Percentiles rank a stretch among this genome's conserved stretches.
These are phyloP conservation scores for Meriones unguiculatus DNA, from an alignment of 2,113 vertebrate species.

Conservation along the genomic window DNA sequence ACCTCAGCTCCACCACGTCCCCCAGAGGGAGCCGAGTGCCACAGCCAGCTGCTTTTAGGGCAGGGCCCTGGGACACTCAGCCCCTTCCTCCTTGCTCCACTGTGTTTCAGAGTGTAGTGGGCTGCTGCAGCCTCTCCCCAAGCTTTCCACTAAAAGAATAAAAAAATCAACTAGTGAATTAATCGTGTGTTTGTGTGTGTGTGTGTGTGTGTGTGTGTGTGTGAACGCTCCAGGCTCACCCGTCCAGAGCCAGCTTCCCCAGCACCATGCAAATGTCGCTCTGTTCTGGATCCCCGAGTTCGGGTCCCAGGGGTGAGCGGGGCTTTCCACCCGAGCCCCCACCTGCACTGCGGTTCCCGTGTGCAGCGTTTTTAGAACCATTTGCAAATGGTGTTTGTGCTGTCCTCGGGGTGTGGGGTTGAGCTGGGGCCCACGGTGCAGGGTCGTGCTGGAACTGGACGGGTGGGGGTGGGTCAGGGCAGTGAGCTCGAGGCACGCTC, in stretches of 20 bases:
- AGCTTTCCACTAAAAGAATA: background rate
- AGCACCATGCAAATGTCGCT: slow-evolving; percentile 9
- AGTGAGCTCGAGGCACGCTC: background rate
- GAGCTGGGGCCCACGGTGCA: fast-evolving
- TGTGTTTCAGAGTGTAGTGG: background rate
- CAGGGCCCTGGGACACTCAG: background rate
- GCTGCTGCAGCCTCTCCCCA: background rate
- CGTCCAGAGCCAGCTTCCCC: background rate
- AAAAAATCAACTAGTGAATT: background rate
- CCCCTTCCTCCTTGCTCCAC: too few species aligned
- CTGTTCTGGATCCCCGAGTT: background rate
- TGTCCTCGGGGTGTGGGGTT: background rate
- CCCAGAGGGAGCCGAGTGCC: background rate
- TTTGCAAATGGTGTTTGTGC: slow-evolving; percentile 72
- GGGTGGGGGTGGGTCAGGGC: background rate
- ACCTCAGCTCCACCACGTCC: background rate
- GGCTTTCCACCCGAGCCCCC: slow-evolving; percentile 51
- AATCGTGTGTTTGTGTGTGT: background rate
- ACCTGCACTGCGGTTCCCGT: slow-evolving; percentile 67
- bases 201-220: background rate
- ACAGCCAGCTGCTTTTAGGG: background rate
- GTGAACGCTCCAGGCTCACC: background rate
- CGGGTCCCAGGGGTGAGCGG: background rate
- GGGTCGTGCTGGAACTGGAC: background rate
- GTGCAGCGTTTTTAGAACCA: slow-evolving; percentile 66